Base-by-base conservation (phyloP, 2,113 vertebrate species). In the Romanogobio albipinnatus region DNA sequence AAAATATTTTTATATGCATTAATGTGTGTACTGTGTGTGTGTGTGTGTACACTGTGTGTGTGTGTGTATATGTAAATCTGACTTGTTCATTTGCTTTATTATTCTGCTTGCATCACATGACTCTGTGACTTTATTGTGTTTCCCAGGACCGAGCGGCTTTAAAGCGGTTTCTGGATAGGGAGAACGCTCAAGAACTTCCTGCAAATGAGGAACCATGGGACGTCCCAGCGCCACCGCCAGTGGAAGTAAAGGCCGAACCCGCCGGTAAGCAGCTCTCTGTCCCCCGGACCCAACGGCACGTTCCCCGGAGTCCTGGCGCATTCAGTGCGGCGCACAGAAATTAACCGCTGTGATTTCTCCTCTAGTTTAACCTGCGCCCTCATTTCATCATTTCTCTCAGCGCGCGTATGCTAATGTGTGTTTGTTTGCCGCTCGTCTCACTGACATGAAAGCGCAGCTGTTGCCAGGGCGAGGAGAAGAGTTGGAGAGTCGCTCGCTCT, bases 121-220 rank as follows among this genome's bases (percentile, higher is more conserved):
- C 1, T 53, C 33, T 71, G 26, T 64, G 61, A 39, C 36, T 58
- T 45, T 24, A 45, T 76, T 81, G 36, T 86, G 75, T 47, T 33
- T 56, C 71, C 19, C 78, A 95, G 93, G 92, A 95, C 47, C 9
- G 47, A 10, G 79, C 24, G 26, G 83, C 88, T 64, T 84, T 95
- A 88, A 90, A 82, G 47, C 90, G 89, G 24, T 92, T 92, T 79
- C 70, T 95, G 84, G 5, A 47, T 0, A 91, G 89, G 71, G 92
- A 94, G 84, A 90, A 91, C 61, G 80, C 94, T 87, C 70, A 11
- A 84, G 93, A 95, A 58, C 90, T 96, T 1, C 94, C 94, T 1
- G 53, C 24, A 22, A 87, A 87, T 0, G 92, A 94, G 88, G 91
- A 93, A 87, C 87, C 33, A 33, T 96, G 95, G 95, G 93, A 95